Conservation (phyloP, 64 coral and sea anemone genomes). For the Dendrophyllia cribrosa region DNA sequence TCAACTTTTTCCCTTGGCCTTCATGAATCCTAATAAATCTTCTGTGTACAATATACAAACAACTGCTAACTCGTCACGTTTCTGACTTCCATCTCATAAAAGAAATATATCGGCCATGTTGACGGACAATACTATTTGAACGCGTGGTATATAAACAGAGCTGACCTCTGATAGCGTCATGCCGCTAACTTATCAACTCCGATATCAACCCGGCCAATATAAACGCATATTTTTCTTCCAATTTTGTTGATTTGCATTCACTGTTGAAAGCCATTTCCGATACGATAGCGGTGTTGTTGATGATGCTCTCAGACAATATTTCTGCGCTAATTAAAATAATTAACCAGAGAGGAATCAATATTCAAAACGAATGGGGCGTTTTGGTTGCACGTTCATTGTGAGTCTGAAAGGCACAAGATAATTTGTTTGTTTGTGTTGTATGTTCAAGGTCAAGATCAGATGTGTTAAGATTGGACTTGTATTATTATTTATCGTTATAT, state of each 20-base stretch:
- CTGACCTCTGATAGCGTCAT: not conserved
- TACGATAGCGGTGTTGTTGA: not conserved
- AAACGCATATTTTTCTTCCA: not conserved
- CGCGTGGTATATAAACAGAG: not conserved
- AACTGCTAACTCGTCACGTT: not conserved
- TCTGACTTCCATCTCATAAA: not conserved
- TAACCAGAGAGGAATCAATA: not conserved
- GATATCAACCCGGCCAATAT: not conserved
- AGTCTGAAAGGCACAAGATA: not conserved
- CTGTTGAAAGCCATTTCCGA: conserved; percentile 2
- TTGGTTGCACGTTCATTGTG: conserved; percentile 1
- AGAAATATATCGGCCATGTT: not conserved
- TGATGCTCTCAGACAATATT: conserved; percentile 10
- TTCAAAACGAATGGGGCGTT: not conserved
- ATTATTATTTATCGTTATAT: not conserved
- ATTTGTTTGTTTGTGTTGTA: conserved; percentile 51
- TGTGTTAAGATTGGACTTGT: not conserved
- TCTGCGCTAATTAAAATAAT: conserved; percentile 31
- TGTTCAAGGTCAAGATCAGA: conserved; percentile 16
- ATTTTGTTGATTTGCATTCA: not conserved
- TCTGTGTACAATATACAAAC: not conserved
- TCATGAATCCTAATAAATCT: too few relatives aligned
- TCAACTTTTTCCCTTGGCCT: too few relatives aligned
- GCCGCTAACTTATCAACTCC: not conserved
- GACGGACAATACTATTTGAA: conserved; percentile 8